A percentile compares a stretch with the other conserved stretches of the same genome.
phyloP scores from a whole-genome alignment of 2,888 invertebrate species.

The Saturnia japonica region DNA sequence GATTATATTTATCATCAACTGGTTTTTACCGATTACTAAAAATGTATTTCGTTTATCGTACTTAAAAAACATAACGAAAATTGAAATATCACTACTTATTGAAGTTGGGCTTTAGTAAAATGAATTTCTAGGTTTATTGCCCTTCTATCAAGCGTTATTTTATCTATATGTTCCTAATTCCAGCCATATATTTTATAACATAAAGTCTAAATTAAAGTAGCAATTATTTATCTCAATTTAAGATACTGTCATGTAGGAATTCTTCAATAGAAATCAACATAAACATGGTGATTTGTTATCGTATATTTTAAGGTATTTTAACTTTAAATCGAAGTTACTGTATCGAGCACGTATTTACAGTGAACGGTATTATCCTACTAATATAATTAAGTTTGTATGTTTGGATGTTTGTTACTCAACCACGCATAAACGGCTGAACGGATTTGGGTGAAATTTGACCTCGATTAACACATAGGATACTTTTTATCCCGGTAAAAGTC shows the following conservation, averaged over 20 bases:
- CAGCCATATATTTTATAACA: background rate
- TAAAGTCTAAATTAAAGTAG: slow-evolving; percentile 5
- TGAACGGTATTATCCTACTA: background rate
- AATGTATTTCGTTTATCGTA: background rate
- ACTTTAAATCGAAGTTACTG: slow-evolving; percentile 31
- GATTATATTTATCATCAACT: too few relatives aligned
- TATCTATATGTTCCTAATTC: background rate
- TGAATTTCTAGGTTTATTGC: slow-evolving; percentile 12
- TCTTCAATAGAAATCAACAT: slow-evolving; percentile 21
- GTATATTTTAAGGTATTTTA: background rate
- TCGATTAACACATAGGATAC: too few relatives aligned
- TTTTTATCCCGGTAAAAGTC: too few relatives aligned
- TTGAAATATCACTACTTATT: background rate
- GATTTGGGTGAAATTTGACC: too few relatives aligned
- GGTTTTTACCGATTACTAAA: background rate
- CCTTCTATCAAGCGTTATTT: background rate
- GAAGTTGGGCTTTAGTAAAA: background rate
- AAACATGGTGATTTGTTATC: slow-evolving; percentile 20
- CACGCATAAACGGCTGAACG: too few relatives aligned
- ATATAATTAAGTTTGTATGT: too few relatives aligned
- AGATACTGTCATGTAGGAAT: slow-evolving; percentile 20
- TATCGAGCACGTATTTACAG: background rate
- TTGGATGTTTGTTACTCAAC: too few relatives aligned
- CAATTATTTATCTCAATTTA: background rate
- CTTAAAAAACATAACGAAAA: background rate